Conservation (phyloP, 2,888 invertebrate species). For the Caenorhabditis sulstoni region DNA sequence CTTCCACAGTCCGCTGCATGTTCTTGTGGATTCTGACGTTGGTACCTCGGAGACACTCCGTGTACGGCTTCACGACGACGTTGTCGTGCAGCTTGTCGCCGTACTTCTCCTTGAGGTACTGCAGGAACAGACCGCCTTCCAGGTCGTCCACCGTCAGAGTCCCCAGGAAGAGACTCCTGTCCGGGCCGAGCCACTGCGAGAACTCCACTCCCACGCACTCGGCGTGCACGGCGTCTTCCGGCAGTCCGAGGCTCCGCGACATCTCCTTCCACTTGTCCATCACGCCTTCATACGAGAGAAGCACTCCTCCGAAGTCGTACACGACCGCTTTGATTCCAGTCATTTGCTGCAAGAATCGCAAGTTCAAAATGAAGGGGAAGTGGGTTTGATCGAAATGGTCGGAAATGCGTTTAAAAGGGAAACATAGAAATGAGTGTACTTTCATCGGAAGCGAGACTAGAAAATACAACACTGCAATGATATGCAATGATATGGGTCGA, state of each 20-base stretch:
- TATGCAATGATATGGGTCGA: background rate
- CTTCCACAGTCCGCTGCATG: slow-evolving; percentile 54
- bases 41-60: slow-evolving; percentile 41
- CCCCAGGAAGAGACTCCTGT: slow-evolving; percentile 61
- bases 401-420: background rate
- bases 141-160: slow-evolving; percentile 56
- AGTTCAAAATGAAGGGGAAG: background rate
- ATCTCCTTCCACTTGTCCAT: slow-evolving; percentile 48
- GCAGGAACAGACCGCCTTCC: slow-evolving; percentile 48
- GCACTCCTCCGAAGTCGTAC: slow-evolving; percentile 68
- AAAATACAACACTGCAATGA: slow-evolving; percentile 19
- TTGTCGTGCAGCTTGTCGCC: slow-evolving; percentile 32
- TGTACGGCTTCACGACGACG: slow-evolving; percentile 45
- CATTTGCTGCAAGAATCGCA: background rate
- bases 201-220: slow-evolving; percentile 56
- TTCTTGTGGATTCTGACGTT: slow-evolving; percentile 45
- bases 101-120: slow-evolving; percentile 51
- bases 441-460: slow-evolving; percentile 22
- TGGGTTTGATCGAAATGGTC: slow-evolving; percentile 30
- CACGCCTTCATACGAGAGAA: slow-evolving; percentile 62
- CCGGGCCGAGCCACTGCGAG: slow-evolving; percentile 60
- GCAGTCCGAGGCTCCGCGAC: slow-evolving; percentile 44
- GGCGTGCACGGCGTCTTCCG: slow-evolving; percentile 33
- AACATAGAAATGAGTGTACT: slow-evolving; percentile 36
- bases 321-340: slow-evolving; percentile 63